phyloP scores from a whole-genome alignment of 2,888 invertebrate genomes.

The Pachymerium ferrugineum region DNA sequence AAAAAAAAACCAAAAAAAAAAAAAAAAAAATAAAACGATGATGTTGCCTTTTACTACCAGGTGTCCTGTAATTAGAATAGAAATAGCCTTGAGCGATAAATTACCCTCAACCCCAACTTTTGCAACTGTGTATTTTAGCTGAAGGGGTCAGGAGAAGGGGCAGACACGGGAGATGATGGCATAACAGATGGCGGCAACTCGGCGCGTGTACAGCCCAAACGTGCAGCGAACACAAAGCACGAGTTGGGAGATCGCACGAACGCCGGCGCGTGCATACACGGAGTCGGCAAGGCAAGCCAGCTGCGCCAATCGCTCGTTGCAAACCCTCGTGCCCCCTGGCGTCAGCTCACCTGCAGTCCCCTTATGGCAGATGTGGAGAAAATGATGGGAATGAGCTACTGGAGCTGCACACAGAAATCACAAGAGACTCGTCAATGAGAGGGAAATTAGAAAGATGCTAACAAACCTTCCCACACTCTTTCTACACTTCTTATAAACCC shows the following conservation, averaged over 20 bases:
- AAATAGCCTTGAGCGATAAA: background rate
- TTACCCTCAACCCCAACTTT: conserved; percentile 1
- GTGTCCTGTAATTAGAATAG: conserved; percentile 14
- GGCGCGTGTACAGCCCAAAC: background rate
- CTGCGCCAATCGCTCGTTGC: conserved; percentile 4
- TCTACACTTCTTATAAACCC: background rate
- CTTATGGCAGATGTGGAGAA: conserved; percentile 10
- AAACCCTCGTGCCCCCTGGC: background rate
- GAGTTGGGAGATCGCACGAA: conserved; percentile 3
- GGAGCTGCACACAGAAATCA: conserved; percentile 1
- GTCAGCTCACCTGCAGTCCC: conserved; percentile 16
- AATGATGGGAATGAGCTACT: conserved; percentile 18
- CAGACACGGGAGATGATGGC: background rate
- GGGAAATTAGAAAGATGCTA: conserved; percentile 3
- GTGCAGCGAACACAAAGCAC: conserved; percentile 16
- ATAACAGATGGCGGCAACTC: conserved; percentile 8
- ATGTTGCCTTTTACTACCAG: background rate
- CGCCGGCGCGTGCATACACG: conserved; percentile 9
- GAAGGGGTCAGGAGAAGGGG: background rate
- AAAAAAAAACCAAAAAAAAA: conserved; percentile 1
- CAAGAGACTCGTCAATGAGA: background rate
- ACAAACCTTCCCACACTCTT: background rate
- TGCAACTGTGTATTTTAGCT: conserved; percentile 4
- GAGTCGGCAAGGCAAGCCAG: background rate
- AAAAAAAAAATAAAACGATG: background rate